phyloP scores from a whole-genome alignment of 2,113 vertebrate species.

The Scophthalmus maximus region DNA sequence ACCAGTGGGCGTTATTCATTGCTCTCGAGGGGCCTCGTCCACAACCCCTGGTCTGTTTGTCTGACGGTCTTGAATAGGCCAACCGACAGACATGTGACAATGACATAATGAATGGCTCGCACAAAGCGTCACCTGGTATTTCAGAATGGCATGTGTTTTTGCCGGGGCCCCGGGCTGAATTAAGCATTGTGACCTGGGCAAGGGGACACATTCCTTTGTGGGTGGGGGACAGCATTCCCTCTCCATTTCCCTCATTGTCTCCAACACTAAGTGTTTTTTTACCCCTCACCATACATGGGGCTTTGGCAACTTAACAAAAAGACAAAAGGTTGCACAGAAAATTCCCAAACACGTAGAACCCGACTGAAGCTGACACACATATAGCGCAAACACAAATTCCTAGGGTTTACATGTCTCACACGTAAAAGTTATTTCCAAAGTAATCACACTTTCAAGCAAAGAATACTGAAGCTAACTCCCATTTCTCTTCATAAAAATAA shows the following conservation, averaged over 20 bases:
- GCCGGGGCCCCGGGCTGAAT: slow-evolving; percentile 51
- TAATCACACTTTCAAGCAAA: background rate
- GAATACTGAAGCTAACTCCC: no score
- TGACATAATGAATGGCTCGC: slow-evolving; percentile 60
- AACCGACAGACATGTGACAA: slow-evolving; percentile 56
- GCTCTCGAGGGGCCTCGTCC: slow-evolving; percentile 43
- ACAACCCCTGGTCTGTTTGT: slow-evolving; percentile 26
- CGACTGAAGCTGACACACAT: background rate
- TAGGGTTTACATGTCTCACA: background rate
- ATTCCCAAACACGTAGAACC: slow-evolving; percentile 38
- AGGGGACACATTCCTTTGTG: slow-evolving; percentile 71
- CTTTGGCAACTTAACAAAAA: slow-evolving; percentile 61
- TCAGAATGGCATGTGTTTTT: slow-evolving; percentile 61
- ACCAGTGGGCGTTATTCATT: slow-evolving; percentile 60
- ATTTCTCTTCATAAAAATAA: no score
- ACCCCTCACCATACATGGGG: slow-evolving; percentile 55
- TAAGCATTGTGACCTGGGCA: slow-evolving; percentile 60
- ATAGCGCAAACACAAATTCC: background rate
- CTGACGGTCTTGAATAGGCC: slow-evolving; percentile 47
- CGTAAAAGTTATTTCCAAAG: no score
- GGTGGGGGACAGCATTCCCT: slow-evolving; percentile 59
- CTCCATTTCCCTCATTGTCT: slow-evolving; percentile 53
- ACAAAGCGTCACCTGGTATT: slow-evolving; percentile 72
- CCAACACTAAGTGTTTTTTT: slow-evolving; percentile 20
- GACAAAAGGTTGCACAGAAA: slow-evolving; percentile 22